Percentiles rank a stretch among this genome's conserved stretches.
These are phyloP conservation scores for Bombus consobrinus DNA, from an alignment of 1,140 invertebrate genomes.

Conservation along the genomic window DNA sequence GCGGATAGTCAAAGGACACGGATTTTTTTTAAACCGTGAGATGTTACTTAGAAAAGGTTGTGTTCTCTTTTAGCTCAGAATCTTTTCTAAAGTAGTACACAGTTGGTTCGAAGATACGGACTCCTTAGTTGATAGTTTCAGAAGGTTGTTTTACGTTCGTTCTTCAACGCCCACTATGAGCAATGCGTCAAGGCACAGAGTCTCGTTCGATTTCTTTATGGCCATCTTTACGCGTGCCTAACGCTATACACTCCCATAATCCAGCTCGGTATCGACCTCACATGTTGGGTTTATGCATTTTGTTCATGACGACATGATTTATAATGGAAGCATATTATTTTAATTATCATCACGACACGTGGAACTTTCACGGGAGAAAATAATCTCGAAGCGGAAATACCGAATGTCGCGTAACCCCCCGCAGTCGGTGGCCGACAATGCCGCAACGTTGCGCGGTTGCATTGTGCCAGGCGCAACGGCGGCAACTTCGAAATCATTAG, in stretches of 20 bases:
- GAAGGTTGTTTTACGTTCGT: constrained; percentile 60
- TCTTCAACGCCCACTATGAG: constrained; percentile 57
- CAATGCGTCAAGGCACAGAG: constrained; percentile 13
- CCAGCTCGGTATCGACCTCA: background rate
- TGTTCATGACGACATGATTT: background rate
- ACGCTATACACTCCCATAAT: background rate
- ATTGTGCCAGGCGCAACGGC: background rate
- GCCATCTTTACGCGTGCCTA: background rate
- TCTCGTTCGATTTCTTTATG: constrained; percentile 47
- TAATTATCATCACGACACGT: background rate
- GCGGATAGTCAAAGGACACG: background rate
- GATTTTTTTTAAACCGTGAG: background rate
- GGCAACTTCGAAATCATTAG: background rate
- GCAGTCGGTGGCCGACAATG: background rate
- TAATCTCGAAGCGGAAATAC: background rate
- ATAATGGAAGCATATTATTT: constrained; percentile 23
- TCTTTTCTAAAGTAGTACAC: constrained; percentile 60
- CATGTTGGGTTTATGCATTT: background rate
- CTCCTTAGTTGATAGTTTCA: constrained; percentile 7
- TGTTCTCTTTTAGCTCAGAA: constrained; percentile 31
- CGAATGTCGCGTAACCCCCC: background rate
- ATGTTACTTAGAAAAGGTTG: background rate
- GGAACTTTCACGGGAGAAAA: background rate
- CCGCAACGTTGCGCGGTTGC: background rate
- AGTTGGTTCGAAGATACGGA: constrained; percentile 16